A percentile compares a stretch with the other conserved stretches of the same genome.
These are phyloP conservation scores for Eumerus sabulonum DNA, from an alignment of 2,888 invertebrate genomes.

Conservation along the genomic window DNA sequence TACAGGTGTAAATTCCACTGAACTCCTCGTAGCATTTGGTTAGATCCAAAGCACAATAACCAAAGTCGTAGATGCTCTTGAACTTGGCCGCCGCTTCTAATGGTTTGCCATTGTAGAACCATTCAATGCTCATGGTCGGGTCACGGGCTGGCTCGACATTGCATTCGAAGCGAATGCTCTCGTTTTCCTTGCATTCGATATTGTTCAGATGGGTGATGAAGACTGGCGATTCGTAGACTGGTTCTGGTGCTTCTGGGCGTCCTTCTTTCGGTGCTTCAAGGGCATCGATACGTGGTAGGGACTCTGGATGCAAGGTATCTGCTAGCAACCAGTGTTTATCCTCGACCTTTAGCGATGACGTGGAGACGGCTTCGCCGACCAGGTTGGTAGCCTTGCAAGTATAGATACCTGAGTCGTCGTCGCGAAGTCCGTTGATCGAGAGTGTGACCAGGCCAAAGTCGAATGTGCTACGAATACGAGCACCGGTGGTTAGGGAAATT, in stretches of 20 bases:
- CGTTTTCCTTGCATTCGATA: constrained; percentile 92
- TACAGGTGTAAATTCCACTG: constrained; percentile 94
- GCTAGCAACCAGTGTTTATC: constrained; percentile 93
- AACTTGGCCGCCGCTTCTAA: constrained; percentile 93
- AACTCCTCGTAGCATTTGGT: constrained; percentile 93
- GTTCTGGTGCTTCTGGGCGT: constrained; percentile 86
- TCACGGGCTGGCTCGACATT: constrained; percentile 95
- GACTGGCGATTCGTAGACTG: constrained; percentile 90
- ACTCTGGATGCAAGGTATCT: constrained; percentile 93
- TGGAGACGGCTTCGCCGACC: constrained; percentile 96
- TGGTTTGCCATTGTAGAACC: constrained; percentile 96
- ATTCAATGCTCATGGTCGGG: constrained; percentile 93
- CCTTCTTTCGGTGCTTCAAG: constrained; percentile 88
- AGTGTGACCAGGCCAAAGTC: constrained; percentile 98
- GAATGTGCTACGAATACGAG: constrained; percentile 94
- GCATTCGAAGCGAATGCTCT: constrained; percentile 93
- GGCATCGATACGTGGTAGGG: constrained; percentile 90
- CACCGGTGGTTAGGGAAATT: constrained; percentile 90
- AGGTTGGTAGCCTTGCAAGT: constrained; percentile 96
- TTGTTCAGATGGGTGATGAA: constrained; percentile 95
- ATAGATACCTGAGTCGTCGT: constrained; percentile 96
- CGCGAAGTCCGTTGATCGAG: constrained; percentile 91
- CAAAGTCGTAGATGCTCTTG: constrained; percentile 96
- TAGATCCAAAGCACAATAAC: constrained; percentile 95
- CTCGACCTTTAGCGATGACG: constrained; percentile 92